These are phyloP conservation scores for Lasaia peninsularis DNA, from an alignment of 1,140 invertebrate genomes.

Conservation along the genomic window DNA sequence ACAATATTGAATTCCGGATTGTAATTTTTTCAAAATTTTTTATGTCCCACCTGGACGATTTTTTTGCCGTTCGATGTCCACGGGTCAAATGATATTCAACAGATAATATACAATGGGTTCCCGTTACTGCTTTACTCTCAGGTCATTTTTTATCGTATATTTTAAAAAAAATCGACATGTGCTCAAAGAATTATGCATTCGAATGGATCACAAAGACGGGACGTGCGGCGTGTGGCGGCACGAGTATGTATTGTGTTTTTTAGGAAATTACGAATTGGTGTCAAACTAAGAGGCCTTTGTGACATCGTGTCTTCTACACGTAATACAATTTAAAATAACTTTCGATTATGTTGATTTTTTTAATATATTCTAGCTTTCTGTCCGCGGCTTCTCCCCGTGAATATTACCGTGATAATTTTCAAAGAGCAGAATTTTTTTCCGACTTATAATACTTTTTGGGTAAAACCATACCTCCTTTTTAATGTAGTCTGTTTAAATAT, in stretches of 20 bases:
- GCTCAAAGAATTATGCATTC: slow-evolving; percentile 74
- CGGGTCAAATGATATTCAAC: slow-evolving; percentile 67
- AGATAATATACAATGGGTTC: slow-evolving; percentile 50
- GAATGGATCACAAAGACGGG: slow-evolving; percentile 59
- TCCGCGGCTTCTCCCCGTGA: too few species aligned
- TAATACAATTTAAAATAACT: slow-evolving; percentile 15
- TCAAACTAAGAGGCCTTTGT: slow-evolving; percentile 56
- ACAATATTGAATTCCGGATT: slow-evolving; percentile 12
- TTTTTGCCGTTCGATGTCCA: slow-evolving; percentile 56
- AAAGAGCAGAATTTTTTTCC: too few species aligned
- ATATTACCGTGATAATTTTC: too few species aligned
- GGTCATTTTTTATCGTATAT: slow-evolving; percentile 65
- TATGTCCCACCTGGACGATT: slow-evolving; percentile 61
- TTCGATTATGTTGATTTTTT: not conserved
- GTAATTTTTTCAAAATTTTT: slow-evolving; percentile 30
- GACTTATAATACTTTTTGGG: too few species aligned
- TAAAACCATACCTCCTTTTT: too few species aligned
- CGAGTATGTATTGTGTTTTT: slow-evolving; percentile 57
- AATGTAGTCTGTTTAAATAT: too few species aligned
- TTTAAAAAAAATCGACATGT: slow-evolving; percentile 69
- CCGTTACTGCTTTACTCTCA: slow-evolving; percentile 55
- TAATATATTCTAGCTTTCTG: not conserved
- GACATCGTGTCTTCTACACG: slow-evolving; percentile 36
- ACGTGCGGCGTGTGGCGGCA: slow-evolving; percentile 46
- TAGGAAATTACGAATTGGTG: slow-evolving; percentile 60